These are phyloP conservation scores for Cetonia aurata DNA, from an alignment of 2,888 invertebrate species.

Conservation along the genomic window DNA sequence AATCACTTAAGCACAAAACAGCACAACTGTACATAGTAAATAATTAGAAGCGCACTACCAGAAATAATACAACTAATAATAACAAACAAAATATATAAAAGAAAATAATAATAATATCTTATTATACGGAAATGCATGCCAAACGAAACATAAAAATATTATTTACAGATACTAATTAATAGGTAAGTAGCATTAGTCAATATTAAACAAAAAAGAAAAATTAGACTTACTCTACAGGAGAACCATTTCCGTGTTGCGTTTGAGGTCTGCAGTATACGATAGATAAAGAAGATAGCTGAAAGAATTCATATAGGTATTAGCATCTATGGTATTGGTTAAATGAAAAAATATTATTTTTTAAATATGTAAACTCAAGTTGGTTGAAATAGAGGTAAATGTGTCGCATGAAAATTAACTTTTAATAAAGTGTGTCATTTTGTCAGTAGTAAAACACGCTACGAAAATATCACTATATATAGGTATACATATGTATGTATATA, in stretches of 20 bases:
- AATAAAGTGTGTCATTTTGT: too few relatives aligned
- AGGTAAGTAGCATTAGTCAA: conserved; percentile 40
- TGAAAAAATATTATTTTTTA: too few relatives aligned
- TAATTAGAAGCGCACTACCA: conserved; percentile 23
- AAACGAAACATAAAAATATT: conserved; percentile 22
- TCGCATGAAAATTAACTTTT: too few relatives aligned
- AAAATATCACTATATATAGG: too few relatives aligned
- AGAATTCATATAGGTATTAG: background rate
- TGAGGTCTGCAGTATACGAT: conserved; percentile 55
- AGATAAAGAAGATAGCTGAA: conserved; percentile 47
- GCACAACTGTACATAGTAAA: conserved; percentile 20
- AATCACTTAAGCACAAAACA: conserved; percentile 51
- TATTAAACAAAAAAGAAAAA: conserved; percentile 12
- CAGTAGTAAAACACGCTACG: too few relatives aligned
- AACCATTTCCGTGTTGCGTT: conserved; percentile 23
- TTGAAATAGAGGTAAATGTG: too few relatives aligned
- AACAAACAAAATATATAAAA: conserved; percentile 24
- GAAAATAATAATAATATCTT: conserved; percentile 20
- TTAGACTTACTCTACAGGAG: conserved; percentile 56
- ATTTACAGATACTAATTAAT: conserved; percentile 42
- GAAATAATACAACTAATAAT: conserved; percentile 25
- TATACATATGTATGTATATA: too few relatives aligned
- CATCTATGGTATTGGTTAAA: too few relatives aligned
- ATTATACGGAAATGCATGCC: conserved; percentile 28
- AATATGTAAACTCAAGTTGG: too few relatives aligned